These are phyloP conservation scores for Drosophila macrospina DNA, from an alignment of 2,888 invertebrate species.

Conservation along the genomic window DNA sequence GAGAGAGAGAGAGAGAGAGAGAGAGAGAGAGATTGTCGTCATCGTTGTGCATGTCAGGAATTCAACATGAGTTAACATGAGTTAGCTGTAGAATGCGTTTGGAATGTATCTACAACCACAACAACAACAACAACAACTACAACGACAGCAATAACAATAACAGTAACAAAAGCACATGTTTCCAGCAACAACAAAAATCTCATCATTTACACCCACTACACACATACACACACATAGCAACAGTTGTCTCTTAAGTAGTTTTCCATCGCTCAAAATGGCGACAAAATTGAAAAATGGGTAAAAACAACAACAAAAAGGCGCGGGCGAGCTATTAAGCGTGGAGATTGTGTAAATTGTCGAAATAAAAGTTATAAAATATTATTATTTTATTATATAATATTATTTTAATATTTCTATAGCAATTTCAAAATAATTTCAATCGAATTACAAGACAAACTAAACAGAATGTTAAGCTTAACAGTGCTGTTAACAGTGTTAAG, in stretches of 20 bases:
- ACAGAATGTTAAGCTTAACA: too few species aligned
- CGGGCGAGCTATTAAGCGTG: too few species aligned
- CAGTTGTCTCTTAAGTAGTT: slow-evolving; percentile 32
- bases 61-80: slow-evolving; percentile 53
- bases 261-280: slow-evolving; percentile 35
- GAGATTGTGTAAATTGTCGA: too few species aligned
- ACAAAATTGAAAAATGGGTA: not conserved
- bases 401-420: too few species aligned
- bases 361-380: too few species aligned
- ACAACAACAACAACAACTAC: too few species aligned
- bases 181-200: slow-evolving; percentile 29
- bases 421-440: too few species aligned
- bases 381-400: too few species aligned
- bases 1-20: slow-evolving; percentile 4
- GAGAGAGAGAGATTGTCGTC: slow-evolving; percentile 53
- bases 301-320: not conserved
- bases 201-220: slow-evolving; percentile 39
- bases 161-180: slow-evolving; percentile 39
- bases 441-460: too few species aligned
- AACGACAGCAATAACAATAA: slow-evolving; percentile 33
- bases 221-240: slow-evolving; percentile 10
- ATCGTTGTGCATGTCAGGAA: slow-evolving; percentile 71
- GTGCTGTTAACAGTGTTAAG: too few species aligned
- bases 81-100: slow-evolving; percentile 68
- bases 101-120: slow-evolving; percentile 58